Evolutionary conservation across 2,888 invertebrate species (phyloP).

Genomic region (Melipona bicolor): DNA sequence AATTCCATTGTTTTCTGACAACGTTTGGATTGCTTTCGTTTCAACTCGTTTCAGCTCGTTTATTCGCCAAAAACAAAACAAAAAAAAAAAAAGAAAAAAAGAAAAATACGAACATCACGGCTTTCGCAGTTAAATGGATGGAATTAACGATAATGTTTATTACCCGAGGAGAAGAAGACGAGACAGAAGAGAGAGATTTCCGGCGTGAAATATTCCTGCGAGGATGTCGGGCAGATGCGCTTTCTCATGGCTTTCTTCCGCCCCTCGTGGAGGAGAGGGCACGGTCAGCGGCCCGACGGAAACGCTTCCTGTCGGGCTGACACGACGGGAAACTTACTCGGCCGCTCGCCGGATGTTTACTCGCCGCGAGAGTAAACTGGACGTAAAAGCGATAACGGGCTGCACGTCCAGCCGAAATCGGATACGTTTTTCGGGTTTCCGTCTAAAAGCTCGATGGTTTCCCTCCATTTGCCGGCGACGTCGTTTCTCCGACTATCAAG

Average conservation of each 20-base stretch:
- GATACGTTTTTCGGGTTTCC: conserved; percentile 69
- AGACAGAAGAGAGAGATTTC: background rate
- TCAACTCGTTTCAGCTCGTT: no score
- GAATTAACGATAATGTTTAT: background rate
- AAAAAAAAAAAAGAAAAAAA: no score
- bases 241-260: conserved; percentile 25
- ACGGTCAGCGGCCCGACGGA: conserved; percentile 22
- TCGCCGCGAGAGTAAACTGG: conserved; percentile 49
- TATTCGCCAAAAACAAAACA: no score
- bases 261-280: background rate
- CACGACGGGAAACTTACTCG: conserved; percentile 59
- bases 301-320: conserved; percentile 49
- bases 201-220: conserved; percentile 40
- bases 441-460: conserved; percentile 65
- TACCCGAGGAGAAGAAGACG: background rate
- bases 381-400: conserved; percentile 57
- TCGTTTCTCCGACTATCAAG: background rate
- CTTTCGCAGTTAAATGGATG: background rate
- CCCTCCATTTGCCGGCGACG: conserved; percentile 50
- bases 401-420: conserved; percentile 64
- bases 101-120: no score
- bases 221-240: conserved; percentile 29
- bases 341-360: conserved; percentile 63
- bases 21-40: no score
- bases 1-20: no score